A percentile compares a stretch with the other conserved stretches of the same genome.
phyloP scores from a whole-genome alignment of 2,888 invertebrate species.

The Lycia hirtaria region DNA sequence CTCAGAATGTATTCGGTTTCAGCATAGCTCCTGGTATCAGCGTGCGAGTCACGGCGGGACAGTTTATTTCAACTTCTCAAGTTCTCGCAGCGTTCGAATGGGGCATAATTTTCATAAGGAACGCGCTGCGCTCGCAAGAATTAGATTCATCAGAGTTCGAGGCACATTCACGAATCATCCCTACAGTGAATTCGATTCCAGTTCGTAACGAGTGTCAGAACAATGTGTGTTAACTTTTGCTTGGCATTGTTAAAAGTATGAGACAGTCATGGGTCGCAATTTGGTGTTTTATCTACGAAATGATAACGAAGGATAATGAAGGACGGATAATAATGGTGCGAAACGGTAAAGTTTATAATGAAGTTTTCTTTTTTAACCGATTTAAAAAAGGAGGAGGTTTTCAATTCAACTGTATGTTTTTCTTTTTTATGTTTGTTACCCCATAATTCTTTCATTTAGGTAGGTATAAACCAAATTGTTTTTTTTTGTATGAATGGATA shows the following conservation, averaged over 20 bases:
- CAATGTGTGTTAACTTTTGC: conserved; percentile 64
- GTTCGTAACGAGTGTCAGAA: conserved; percentile 72
- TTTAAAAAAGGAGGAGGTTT: too few relatives aligned
- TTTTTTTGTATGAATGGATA: too few relatives aligned
- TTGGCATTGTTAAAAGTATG: conserved; percentile 52
- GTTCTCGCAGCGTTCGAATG: conserved; percentile 76
- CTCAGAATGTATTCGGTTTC: conserved; percentile 34
- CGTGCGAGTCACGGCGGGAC: conserved; percentile 80
- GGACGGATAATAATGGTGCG: conserved; percentile 35
- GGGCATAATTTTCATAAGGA: conserved; percentile 83
- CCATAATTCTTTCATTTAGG: too few relatives aligned
- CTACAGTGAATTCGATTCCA: conserved; percentile 71
- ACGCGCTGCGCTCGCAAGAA: conserved; percentile 74
- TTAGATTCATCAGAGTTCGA: conserved; percentile 78
- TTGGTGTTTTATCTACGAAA: conserved; percentile 7
- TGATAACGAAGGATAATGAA: neutral
- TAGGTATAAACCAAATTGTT: too few relatives aligned
- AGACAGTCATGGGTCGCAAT: conserved; percentile 22
- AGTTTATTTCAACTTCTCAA: conserved; percentile 83
- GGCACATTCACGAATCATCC: conserved; percentile 71
- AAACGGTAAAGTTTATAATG: too few relatives aligned
- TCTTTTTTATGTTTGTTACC: too few relatives aligned
- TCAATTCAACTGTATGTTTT: too few relatives aligned
- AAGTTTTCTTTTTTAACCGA: too few relatives aligned
- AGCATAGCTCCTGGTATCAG: conserved; percentile 51